Base-by-base conservation (phyloP, 2,113 vertebrate species). In the Rhea americana region DNA sequence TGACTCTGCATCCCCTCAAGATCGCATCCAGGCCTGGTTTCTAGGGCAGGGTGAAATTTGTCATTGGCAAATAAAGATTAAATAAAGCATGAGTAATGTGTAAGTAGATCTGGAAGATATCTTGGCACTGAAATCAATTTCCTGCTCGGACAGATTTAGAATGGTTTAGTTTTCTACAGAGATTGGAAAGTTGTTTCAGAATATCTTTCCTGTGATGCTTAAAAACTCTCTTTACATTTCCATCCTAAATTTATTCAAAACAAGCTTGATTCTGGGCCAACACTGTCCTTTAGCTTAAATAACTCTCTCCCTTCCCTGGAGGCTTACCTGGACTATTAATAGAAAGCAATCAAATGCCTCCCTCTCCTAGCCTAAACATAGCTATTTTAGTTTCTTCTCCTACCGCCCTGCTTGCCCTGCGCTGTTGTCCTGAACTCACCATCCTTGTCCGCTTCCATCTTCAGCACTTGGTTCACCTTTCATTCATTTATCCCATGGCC, bases 161-260 rank as follows among this genome's bases (percentile, higher is more conserved):
- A 87, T 84, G 19, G 62, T 91, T 95, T 84, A 89, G 91, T 93
- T 85, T 93, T 92, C 96, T 96, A 92, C 91, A 88, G 93, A 0
- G 89, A 37, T 92, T 96, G 92, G 93, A 76, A 96, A 94, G 92
- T 91, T 95, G 96, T 35, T 76, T 82, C 93, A 96, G 96, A 87
- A 93, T 94, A 96, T 94, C 96, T 94, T 96, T 95, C 93, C 96
- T 96, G 92, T 92, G 95, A 96, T 96, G 94, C 95, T 89, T 94
- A 94, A 84, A 95, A 82, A 66, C 24, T 92, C 87, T 53, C 80
- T 75, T 81, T 87, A 35, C 37, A 87, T 71, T 95, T 93, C 89
- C 92, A 94, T 45, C 84, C 47, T 66, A 89, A 91, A 4, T 96
- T 96, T 95, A 96, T 93, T 96, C 92, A 95, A 93, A 94, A 91